Evolutionary conservation across 2,888 invertebrate genomes (phyloP).

Genomic region (Sphecodes monilicornis): DNA sequence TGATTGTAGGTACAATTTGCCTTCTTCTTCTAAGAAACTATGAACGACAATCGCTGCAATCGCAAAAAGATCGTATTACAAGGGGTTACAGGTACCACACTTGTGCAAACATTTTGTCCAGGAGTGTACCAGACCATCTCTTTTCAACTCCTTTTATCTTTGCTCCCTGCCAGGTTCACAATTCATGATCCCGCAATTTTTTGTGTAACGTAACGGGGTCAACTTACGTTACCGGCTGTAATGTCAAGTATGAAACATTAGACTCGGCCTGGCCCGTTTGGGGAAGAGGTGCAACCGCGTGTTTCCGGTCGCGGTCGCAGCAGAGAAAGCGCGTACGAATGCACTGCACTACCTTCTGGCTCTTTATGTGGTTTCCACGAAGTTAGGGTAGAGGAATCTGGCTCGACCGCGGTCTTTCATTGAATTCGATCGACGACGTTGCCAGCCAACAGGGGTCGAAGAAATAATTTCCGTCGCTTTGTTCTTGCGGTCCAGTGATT

Average conservation of each 20-base stretch:
- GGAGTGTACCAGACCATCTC: neutral
- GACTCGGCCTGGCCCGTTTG: conserved; percentile 39
- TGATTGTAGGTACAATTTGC: too few species aligned
- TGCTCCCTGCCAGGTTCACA: neutral
- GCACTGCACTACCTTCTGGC: conserved; percentile 8
- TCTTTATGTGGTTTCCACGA: conserved; percentile 27
- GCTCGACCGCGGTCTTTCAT: conserved; percentile 12
- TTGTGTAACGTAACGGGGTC: conserved; percentile 23
- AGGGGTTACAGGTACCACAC: too few species aligned
- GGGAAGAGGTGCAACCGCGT: conserved; percentile 49
- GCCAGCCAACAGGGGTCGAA: conserved; percentile 19
- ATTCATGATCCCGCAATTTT: conserved; percentile 6
- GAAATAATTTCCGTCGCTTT: conserved; percentile 54
- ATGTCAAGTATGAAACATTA: conserved; percentile 71
- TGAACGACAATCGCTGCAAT: too few species aligned
- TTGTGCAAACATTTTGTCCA: neutral
- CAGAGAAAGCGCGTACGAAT: conserved; percentile 22
- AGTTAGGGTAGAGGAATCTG: conserved; percentile 33
- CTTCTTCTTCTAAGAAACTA: too few species aligned
- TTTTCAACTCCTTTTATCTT: neutral
- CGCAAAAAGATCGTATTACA: too few species aligned
- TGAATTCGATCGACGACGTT: conserved; percentile 35
- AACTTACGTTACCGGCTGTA: conserved; percentile 67
- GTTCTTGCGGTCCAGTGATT: conserved; percentile 45
- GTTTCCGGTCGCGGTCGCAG: conserved; percentile 48